Evolutionary conservation across 2,888 invertebrate species (phyloP), one percentile per base, ranked within the genome.

Genomic region (Amiota mariae): DNA sequence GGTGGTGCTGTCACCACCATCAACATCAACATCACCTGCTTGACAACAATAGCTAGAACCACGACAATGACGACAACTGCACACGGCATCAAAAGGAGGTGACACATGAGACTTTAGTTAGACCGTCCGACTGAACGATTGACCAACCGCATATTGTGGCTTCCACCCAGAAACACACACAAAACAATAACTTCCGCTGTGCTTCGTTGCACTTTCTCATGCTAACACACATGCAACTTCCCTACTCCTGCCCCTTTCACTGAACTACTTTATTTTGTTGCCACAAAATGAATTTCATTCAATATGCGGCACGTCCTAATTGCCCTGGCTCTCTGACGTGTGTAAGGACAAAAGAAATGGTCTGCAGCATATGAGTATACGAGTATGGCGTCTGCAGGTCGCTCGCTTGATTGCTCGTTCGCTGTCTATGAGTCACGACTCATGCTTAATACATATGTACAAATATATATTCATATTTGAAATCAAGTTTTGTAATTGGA

Each of bases 61-160:
- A 36, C 6, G 6, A 36, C 6, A 6, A 36, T 36, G 36, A 36
- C 36, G 36, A 36, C 36, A 36, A 36, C 2, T 36, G 36, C 56
- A 20, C 61, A 61, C 49, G 15, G 57, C 57, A 57, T 15, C 2
- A 59, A 71, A 72, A 72, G 76, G 73, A 72, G 76, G 73, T 73
- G 73, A 63, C 72, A 76, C 79, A 80, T 84, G 80, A 68, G 67
- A 49, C 51, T 24, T 24, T 24, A 24, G 24, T 24, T 24, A 24
- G 67, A 20, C 15, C 82, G n/a, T n/a, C n/a, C n/a, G n/a, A n/a
- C n/a, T n/a, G n/a, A n/a, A n/a, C n/a, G 24, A 24, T 24, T 3
- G 67, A 20, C 15, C 82, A 73, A 82, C 84, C 85, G 76, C 79
- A 79, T 77, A 84, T 86, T 86, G 84, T 78, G 85, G 84, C 87